phyloP scores from a whole-genome alignment of 2,888 invertebrate species.

The Tricholauxania praeusta region DNA sequence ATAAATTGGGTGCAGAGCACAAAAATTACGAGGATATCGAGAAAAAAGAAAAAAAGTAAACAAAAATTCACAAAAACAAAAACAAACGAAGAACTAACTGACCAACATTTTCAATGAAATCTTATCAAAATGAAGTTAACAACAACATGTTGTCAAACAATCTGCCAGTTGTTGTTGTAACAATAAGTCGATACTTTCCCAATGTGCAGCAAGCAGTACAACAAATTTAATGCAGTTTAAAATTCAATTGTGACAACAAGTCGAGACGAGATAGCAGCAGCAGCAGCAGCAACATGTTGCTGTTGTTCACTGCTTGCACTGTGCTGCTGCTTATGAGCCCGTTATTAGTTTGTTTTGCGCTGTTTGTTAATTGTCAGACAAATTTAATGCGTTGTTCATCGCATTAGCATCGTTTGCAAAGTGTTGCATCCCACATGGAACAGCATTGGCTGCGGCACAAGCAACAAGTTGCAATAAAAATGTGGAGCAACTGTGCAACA shows the following conservation, averaged over 20 bases:
- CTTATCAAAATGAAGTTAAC: constrained; percentile 30
- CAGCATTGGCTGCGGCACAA: constrained; percentile 42
- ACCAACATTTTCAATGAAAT: constrained; percentile 47
- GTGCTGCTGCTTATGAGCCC: constrained; percentile 47
- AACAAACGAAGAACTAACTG: constrained; percentile 39
- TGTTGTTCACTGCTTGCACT: constrained; percentile 39
- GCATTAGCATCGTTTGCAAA: constrained; percentile 32
- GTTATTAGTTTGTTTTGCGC: constrained; percentile 22
- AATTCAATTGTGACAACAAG: neutral
- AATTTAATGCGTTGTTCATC: constrained; percentile 51
- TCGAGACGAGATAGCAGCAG: neutral
- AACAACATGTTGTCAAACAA: constrained; percentile 39
- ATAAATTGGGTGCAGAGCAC: constrained; percentile 5
- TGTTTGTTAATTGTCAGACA: constrained; percentile 58
- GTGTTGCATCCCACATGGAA: constrained; percentile 54
- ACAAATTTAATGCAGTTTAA: constrained; percentile 24
- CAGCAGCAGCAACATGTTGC: constrained; percentile 44
- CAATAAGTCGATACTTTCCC: constrained; percentile 45
- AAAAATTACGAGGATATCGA: neutral
- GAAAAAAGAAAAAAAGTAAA: neutral
- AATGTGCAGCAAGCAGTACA: constrained; percentile 7
- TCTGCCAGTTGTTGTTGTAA: constrained; percentile 36
- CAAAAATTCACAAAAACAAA: constrained; percentile 17
- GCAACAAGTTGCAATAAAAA: constrained; percentile 32
- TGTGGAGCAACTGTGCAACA: constrained; percentile 32